Conservation (phyloP, 2,113 vertebrate species). For the Eulemur macaco region DNA sequence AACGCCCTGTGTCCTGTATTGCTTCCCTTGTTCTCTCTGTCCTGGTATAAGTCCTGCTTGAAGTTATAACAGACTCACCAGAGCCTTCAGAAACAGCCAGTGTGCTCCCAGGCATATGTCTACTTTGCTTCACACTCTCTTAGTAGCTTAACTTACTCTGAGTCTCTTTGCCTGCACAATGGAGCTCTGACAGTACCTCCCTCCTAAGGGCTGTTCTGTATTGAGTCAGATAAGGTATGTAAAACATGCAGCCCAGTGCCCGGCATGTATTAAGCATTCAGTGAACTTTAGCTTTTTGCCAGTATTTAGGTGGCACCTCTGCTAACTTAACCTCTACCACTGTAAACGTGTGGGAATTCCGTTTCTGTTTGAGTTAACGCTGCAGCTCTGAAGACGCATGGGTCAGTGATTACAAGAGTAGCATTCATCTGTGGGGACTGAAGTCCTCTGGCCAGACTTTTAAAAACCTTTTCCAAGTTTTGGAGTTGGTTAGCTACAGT, state of each 20-base stretch:
- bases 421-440: not conserved
- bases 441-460: slow-evolving; percentile 12
- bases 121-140: not conserved
- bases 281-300: not conserved
- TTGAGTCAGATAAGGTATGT: not conserved
- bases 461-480: not conserved
- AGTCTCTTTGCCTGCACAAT: not conserved
- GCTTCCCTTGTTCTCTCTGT: not conserved
- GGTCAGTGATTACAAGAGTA: slow-evolving; percentile 20
- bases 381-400: not conserved
- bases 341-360: not conserved
- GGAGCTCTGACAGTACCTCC: not conserved
- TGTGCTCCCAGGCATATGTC: not conserved
- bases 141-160: not conserved
- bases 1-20: not conserved
- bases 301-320: not conserved
- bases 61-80: not conserved
- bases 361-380: slow-evolving; percentile 1
- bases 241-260: not conserved
- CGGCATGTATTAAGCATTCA: not conserved
- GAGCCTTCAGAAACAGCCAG: not conserved
- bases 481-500: not conserved
- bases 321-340: not conserved
- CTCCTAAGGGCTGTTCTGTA: not conserved
- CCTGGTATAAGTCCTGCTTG: not conserved